Base-by-base conservation (phyloP, 2,888 invertebrate species). In the Drosophila mercatorum region DNA sequence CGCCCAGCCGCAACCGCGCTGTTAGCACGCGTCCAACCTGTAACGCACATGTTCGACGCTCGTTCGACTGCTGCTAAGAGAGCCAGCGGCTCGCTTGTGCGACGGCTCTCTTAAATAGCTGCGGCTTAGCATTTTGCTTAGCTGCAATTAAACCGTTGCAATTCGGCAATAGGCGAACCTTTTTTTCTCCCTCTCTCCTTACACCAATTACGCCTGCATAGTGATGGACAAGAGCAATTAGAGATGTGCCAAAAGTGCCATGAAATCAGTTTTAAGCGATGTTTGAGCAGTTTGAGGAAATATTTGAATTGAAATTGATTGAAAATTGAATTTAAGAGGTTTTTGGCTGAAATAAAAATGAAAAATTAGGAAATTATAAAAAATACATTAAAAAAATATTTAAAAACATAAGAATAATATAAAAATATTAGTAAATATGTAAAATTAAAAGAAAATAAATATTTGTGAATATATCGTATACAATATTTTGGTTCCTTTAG, bases 151-250 rank as follows among this genome's bases (percentile, higher is more conserved):
- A 56, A 57, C 56, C 41, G 56, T 53, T 41, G 53, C 62, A 73
- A 73, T 72, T 77, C 66, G 70, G 38, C 51, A 65, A 74, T 69
- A 52, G 60, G 59, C 46, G n/a, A 11, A 34, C 31, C n/a, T 51
- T 38, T n/a, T 17, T 51, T 38, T 28, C 5, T 5, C 28, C 22
- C 22, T 22, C 5, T 5, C 10, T 56, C 41, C 51, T 26, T 40
- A 38, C 22, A 11, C 2, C n/a, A 52, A 36, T 44, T 44, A 52
- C 22, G 14, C 26, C 3, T 3, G 40, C 53, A 10, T 28, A n/a
- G n/a, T 5, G 38, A 53, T 40, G 40, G 26, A 40, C 26, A 28
- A 8, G 8, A 8, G 38, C 14, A 8, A n/a, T 12, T 36, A 36
- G 51, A 36, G 51, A 36, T 51, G 51, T 36, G 51, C 7, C 17